Conservation (phyloP, 2,888 invertebrate species). For the Andrena trimmerana region DNA sequence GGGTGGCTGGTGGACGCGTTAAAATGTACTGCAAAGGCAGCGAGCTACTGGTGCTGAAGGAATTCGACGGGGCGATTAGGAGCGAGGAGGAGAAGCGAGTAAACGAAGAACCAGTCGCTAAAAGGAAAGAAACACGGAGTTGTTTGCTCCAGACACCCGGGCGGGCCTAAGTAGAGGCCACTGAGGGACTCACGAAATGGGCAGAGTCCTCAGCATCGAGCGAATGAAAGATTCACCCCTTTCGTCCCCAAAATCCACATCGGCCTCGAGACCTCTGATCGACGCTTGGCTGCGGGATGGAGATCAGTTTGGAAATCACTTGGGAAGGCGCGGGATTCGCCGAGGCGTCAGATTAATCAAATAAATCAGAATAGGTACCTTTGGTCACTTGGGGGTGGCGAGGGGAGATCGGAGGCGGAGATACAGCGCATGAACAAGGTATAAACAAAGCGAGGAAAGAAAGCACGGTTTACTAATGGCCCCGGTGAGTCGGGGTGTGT, state of each 20-base stretch:
- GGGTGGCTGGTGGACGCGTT: not conserved
- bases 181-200: too few relatives aligned
- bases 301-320: not conserved
- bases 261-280: too few relatives aligned
- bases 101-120: conserved; percentile 11
- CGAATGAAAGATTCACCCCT: too few relatives aligned
- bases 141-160: too few relatives aligned
- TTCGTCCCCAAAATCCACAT: too few relatives aligned
- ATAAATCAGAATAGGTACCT: conserved; percentile 14
- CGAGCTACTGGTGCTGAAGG: conserved; percentile 5
- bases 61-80: conserved; percentile 8
- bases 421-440: conserved; percentile 55
- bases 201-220: too few relatives aligned
- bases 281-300: not conserved
- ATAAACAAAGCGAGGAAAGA: conserved; percentile 62
- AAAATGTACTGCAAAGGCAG: conserved; percentile 1
- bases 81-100: not conserved
- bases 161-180: too few relatives aligned
- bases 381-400: not conserved
- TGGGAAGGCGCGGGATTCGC: not conserved
- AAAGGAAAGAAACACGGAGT: conserved; percentile 21
- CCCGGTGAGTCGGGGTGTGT: conserved; percentile 36
- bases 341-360: conserved; percentile 12
- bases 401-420: conserved; percentile 30
- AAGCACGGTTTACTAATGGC: conserved; percentile 75